Evolutionary conservation across 2,797 vertebrate genomes (phyloP).

Genomic region (Sebastes steindachneri): DNA sequence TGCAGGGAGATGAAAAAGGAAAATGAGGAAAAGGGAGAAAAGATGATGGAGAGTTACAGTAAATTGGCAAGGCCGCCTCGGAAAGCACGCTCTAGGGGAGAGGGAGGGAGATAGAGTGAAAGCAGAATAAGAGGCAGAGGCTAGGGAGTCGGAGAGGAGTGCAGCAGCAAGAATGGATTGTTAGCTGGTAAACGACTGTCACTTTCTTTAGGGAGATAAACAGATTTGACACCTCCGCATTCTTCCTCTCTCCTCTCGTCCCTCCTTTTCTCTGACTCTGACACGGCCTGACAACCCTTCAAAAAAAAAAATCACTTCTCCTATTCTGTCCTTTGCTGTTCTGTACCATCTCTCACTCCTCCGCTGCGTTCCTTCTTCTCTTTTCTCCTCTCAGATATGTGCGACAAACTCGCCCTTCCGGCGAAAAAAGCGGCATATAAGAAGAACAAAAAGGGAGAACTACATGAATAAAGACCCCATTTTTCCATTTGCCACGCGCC

Average conservation of each 20-base stretch:
- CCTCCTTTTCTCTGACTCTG: constrained; percentile 57
- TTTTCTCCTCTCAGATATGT: constrained; percentile 51
- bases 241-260: constrained; percentile 57
- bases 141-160: constrained; percentile 50
- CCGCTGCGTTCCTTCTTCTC: neutral
- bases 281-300: constrained; percentile 71
- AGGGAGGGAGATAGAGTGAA: constrained; percentile 32
- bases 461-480: constrained; percentile 64
- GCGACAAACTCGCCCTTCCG: constrained; percentile 72
- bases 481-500: constrained; percentile 47
- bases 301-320: constrained; percentile 51
- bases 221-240: constrained; percentile 77
- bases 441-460: constrained; percentile 51
- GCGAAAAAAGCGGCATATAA: constrained; percentile 36
- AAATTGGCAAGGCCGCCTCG: constrained; percentile 69
- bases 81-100: constrained; percentile 59
- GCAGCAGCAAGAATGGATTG: constrained; percentile 61
- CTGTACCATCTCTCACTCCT: constrained; percentile 40
- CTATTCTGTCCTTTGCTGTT: constrained; percentile 42
- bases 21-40: constrained; percentile 58
- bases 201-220: constrained; percentile 75
- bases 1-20: constrained; percentile 60
- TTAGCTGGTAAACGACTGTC: constrained; percentile 81
- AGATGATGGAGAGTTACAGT: constrained; percentile 69
- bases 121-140: constrained; percentile 58